A percentile compares a stretch with the other conserved stretches of the same genome.
phyloP scores from a whole-genome alignment of 2,888 invertebrate genomes.

The Pseudococcus jackbeardsleyi region DNA sequence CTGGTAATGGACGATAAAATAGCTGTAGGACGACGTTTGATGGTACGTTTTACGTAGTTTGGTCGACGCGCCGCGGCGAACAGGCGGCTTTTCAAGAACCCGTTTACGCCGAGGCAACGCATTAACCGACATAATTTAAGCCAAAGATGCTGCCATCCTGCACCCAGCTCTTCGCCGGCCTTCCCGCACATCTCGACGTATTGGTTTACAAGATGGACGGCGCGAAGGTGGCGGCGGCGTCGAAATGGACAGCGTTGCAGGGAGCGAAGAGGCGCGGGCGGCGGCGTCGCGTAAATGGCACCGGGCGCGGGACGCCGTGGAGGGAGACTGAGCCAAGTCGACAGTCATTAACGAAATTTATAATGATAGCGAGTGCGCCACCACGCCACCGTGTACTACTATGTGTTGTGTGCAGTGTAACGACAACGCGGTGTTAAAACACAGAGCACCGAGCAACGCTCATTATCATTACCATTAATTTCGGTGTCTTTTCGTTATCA shows the following conservation, averaged over 20 bases:
- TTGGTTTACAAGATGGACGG: background rate
- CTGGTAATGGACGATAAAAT: conserved; percentile 65
- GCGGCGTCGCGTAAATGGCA: background rate
- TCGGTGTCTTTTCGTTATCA: conserved; percentile 65
- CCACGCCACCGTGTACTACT: conserved; percentile 4
- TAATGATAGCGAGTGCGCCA: conserved; percentile 59
- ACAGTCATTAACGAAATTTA: conserved; percentile 65
- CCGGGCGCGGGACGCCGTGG: background rate
- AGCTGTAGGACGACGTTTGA: conserved; percentile 64
- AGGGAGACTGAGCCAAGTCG: conserved; percentile 34
- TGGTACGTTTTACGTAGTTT: conserved; percentile 64
- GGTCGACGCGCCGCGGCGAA: conserved; percentile 45
- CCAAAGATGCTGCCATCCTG: conserved; percentile 57
- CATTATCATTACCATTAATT: conserved; percentile 65
- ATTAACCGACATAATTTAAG: conserved; percentile 65
- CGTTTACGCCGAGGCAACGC: conserved; percentile 62
- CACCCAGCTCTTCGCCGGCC: background rate
- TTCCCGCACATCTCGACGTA: background rate
- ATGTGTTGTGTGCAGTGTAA: background rate
- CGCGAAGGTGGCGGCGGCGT: too few species aligned
- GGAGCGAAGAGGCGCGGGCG: conserved; percentile 2
- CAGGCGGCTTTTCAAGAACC: conserved; percentile 62
- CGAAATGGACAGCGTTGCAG: conserved; percentile 33
- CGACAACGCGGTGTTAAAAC: conserved; percentile 39
- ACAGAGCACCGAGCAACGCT: conserved; percentile 59